These are phyloP conservation scores for Pammene aurita DNA, from an alignment of 2,888 invertebrate species.

Conservation along the genomic window DNA sequence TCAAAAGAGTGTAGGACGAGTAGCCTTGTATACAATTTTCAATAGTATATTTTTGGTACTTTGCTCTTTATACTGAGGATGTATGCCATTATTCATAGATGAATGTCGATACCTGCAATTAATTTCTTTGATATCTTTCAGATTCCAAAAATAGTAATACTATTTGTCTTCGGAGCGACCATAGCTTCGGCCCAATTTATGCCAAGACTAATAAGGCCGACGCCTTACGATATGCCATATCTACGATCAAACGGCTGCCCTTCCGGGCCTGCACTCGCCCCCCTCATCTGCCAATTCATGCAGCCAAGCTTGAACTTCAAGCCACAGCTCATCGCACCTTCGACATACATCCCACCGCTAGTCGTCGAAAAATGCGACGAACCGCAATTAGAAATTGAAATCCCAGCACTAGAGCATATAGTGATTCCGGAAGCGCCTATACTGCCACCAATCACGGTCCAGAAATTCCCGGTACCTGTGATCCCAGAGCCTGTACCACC, in stretches of 20 bases:
- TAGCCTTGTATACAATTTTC: too few relatives aligned
- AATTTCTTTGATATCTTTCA: conserved; percentile 45
- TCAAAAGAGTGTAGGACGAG: too few relatives aligned
- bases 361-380: conserved; percentile 39
- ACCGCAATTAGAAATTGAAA: conserved; percentile 37
- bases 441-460: conserved; percentile 41
- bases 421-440: conserved; percentile 42
- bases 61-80: too few relatives aligned
- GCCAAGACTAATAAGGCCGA: conserved; percentile 18
- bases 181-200: conserved; percentile 32
- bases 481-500: conserved; percentile 5
- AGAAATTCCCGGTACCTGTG: conserved; percentile 33
- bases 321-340: conserved; percentile 44
- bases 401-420: conserved; percentile 32
- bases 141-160: conserved; percentile 46
- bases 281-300: conserved; percentile 48
- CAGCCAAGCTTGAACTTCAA: conserved; percentile 51
- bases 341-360: conserved; percentile 38
- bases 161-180: conserved; percentile 51
- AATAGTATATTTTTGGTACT: too few relatives aligned
- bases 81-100: too few relatives aligned
- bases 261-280: conserved; percentile 43
- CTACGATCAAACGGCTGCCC: conserved; percentile 25
- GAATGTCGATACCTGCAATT: not conserved
- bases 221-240: not conserved